phyloP scores from a whole-genome alignment of 64 coral and sea anemone genomes.

The Exaiptasia diaphana region DNA sequence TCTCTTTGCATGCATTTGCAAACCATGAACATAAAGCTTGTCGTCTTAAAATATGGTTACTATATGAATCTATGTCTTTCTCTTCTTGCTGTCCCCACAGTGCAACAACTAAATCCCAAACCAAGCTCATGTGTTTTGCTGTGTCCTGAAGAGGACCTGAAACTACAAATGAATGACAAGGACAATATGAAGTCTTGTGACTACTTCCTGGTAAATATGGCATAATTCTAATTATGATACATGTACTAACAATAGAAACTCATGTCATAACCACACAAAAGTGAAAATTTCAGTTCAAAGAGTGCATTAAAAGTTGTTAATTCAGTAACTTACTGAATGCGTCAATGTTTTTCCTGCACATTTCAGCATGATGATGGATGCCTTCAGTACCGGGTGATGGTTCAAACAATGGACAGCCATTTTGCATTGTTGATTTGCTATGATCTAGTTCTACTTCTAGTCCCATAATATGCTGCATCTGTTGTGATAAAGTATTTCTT shows the following conservation, averaged over 20 bases:
- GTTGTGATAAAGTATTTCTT: no score
- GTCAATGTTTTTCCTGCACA: slow-evolving; percentile 66
- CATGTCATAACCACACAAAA: no score
- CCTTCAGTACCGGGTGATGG: slow-evolving; percentile 58
- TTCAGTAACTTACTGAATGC: slow-evolving; percentile 23
- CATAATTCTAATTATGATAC: no score
- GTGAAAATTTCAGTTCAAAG: background rate
- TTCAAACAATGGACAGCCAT: slow-evolving; percentile 74
- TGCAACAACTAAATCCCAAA: slow-evolving; percentile 83
- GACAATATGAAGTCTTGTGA: background rate
- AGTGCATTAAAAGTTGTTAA: background rate
- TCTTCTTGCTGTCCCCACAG: slow-evolving; percentile 77
- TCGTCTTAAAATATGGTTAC: slow-evolving; percentile 66
- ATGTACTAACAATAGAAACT: no score
- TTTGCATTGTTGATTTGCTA: slow-evolving; percentile 17
- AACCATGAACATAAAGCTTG: slow-evolving; percentile 82
- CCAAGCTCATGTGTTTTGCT: slow-evolving; percentile 64
- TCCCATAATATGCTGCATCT: slow-evolving; percentile 62
- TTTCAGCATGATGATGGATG: slow-evolving; percentile 74
- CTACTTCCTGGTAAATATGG: background rate
- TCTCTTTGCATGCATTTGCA: slow-evolving; percentile 50
- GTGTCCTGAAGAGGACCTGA: slow-evolving; percentile 54
- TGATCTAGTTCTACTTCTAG: slow-evolving; percentile 71
- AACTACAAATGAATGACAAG: slow-evolving; percentile 6
- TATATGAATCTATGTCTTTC: slow-evolving; percentile 41